Evolutionary conservation across 2,888 invertebrate genomes (phyloP), one percentile per base, ranked within the genome.

Genomic region (Tridacna crocea): DNA sequence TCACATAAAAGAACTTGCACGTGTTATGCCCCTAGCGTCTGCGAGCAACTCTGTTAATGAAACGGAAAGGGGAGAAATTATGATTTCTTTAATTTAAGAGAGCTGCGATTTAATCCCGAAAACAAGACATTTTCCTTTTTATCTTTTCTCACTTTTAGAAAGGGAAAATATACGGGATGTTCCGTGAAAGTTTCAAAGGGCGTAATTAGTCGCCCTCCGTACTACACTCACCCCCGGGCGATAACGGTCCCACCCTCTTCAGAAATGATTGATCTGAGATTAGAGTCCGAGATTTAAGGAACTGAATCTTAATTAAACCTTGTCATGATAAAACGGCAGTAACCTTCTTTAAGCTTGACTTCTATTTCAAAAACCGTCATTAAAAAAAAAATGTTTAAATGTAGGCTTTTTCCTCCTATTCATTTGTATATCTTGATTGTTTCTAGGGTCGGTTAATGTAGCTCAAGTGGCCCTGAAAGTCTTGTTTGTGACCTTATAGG

Each of bases 1-100:
- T 13, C 51, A 24, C 46, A 26, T 51, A 70, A 27, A 70, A 70
- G 24, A 51, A 36, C 70, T 24, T 26, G 70, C 70, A 70, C 70
- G 70, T 70, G 70, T 70, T 70, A n/a, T 22, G 70, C 70, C 70
- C 70, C 51, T 24, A 51, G 70, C 51, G 22, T 17, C 48, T 19
- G 12, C 6, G 24, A 26, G 70, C 70, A 47, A 47, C 51, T 24
- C 70, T 26, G n/a, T 51, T 47, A 70, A 47, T 70, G 46, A 51
- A 19, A 47, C 51, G 70, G 51, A 70, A 70, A 48, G 22, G 4
- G 24, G 48, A 26, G 70, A 70, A 66, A 36, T 51, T 47, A 51
- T 51, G 70, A 70, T 48, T 70, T 70, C 70, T 70, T 70, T 70
- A 70, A 70, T 70, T 70, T 70, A 70, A 70, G 70, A 70, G 70